Percentiles rank a stretch among this genome's conserved stretches.
These are phyloP conservation scores for Meganola albula DNA, from an alignment of 2,888 invertebrate genomes.

Conservation along the genomic window DNA sequence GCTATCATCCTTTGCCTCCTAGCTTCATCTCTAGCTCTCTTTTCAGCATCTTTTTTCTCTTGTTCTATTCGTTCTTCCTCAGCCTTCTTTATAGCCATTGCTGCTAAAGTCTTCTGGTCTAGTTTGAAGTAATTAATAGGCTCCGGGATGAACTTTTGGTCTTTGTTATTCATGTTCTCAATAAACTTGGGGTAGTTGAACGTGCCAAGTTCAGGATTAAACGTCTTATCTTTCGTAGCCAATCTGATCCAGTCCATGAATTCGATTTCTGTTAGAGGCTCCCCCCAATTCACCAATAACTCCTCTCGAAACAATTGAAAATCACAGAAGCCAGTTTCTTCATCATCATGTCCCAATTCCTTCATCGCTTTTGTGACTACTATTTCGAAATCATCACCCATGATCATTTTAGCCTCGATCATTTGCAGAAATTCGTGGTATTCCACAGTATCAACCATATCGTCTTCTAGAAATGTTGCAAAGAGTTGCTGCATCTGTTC, in stretches of 20 bases:
- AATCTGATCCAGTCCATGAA: constrained; percentile 55
- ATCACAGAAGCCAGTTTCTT: constrained; percentile 47
- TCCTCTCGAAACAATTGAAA: constrained; percentile 52
- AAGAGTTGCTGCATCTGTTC: constrained; percentile 50
- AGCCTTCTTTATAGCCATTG: constrained; percentile 60
- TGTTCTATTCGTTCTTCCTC: constrained; percentile 52
- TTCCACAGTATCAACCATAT: constrained; percentile 60
- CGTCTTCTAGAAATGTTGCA: constrained; percentile 56
- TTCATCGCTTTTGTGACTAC: constrained; percentile 54
- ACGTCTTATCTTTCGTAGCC: constrained; percentile 55
- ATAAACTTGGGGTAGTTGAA: constrained; percentile 58
- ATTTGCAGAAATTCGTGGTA: constrained; percentile 60
- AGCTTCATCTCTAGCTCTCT: constrained; percentile 51
- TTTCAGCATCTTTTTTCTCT: constrained; percentile 54
- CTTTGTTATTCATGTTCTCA: constrained; percentile 63
- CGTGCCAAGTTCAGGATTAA: constrained; percentile 42
- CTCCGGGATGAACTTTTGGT: constrained; percentile 50
- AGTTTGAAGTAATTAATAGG: constrained; percentile 67
- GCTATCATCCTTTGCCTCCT: constrained; percentile 56
- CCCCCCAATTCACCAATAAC: constrained; percentile 60
- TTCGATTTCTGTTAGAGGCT: constrained; percentile 55
- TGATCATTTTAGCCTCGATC: constrained; percentile 64
- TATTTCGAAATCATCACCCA: constrained; percentile 62
- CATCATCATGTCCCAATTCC: constrained; percentile 57
- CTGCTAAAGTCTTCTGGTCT: constrained; percentile 65